Evolutionary conservation across 2,113 vertebrate species (phyloP).

Genomic region (Ivindomyrus marchei): DNA sequence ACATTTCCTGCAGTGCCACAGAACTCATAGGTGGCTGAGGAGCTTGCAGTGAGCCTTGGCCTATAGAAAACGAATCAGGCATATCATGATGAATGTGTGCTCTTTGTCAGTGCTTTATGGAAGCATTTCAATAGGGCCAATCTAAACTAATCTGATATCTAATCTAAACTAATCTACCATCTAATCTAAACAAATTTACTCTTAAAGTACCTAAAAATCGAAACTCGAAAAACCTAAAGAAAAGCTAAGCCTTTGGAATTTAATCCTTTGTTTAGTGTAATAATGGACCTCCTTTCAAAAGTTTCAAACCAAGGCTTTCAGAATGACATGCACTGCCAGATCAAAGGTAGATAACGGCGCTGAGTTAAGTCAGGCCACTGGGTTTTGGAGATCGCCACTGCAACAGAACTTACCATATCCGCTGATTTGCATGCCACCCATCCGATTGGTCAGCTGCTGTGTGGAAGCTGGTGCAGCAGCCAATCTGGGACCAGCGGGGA

Average conservation of each 20-base stretch:
- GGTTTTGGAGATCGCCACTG: not conserved
- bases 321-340: not conserved
- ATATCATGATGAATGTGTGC: not conserved
- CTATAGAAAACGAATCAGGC: constrained; percentile 41
- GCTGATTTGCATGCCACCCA: constrained; percentile 75
- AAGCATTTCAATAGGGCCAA: not conserved
- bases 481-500: constrained; percentile 54
- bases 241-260: not conserved
- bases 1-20: constrained; percentile 42
- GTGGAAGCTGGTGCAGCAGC: constrained; percentile 50
- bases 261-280: not conserved
- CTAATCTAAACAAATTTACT: not conserved
- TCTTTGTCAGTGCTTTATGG: not conserved
- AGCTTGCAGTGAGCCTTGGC: constrained; percentile 45
- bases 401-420: constrained; percentile 64
- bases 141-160: not conserved
- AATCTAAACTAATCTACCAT: not conserved
- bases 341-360: not conserved
- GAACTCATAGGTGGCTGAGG: constrained; percentile 45
- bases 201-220: not conserved
- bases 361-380: not conserved
- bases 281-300: not conserved
- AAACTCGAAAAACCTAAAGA: not conserved
- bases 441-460: constrained; percentile 72
- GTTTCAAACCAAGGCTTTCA: not conserved